phyloP scores from a whole-genome alignment of 2,113 vertebrate species.

The Jaculus jaculus region DNA sequence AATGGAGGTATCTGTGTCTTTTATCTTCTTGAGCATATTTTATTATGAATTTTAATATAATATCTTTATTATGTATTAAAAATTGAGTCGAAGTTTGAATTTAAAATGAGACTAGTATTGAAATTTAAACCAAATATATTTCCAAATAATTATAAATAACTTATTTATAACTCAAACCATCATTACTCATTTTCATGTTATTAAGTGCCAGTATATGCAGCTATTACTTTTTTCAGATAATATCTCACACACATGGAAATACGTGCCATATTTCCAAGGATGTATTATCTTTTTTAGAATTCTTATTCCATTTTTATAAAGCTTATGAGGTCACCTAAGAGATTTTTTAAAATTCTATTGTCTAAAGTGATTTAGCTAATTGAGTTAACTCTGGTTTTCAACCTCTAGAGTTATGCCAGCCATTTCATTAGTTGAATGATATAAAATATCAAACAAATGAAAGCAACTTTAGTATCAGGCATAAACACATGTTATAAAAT shows the following conservation, averaged over 20 bases:
- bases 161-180: conserved; percentile 16
- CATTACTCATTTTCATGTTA: neutral
- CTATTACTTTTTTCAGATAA: neutral
- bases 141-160: neutral
- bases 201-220: neutral
- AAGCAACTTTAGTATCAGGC: neutral
- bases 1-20: neutral
- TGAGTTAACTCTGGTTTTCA: neutral
- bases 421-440: neutral
- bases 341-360: neutral
- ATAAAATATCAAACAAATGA: conserved; percentile 17
- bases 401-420: neutral
- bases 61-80: neutral
- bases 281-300: neutral
- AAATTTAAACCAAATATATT: neutral
- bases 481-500: neutral
- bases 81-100: conserved; percentile 11
- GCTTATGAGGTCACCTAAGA: neutral
- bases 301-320: neutral
- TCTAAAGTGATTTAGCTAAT: conserved; percentile 15
- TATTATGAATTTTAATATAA: neutral
- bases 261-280: neutral
- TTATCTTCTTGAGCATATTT: neutral
- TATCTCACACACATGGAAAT: neutral
- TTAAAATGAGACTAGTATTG: neutral